Conservation (phyloP, 1,140 invertebrate genomes). For the Parasteatoda tepidariorum region DNA sequence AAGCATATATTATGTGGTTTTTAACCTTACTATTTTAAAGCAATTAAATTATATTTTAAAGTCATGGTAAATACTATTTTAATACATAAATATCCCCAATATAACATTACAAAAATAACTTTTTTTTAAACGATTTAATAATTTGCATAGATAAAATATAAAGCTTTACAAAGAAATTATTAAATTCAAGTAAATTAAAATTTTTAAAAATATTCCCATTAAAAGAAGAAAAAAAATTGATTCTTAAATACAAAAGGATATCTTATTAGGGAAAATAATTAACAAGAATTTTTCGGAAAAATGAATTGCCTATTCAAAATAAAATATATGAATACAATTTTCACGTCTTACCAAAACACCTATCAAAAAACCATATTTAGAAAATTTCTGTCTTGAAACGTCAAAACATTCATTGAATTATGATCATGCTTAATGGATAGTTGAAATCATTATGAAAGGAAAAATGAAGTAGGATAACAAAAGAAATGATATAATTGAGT, state of each 20-base stretch:
- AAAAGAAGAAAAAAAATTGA: not conserved
- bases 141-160: not conserved
- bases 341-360: conserved; percentile 22
- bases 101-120: not conserved
- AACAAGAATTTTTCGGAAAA: too few species aligned
- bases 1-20: too few species aligned
- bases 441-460: not conserved
- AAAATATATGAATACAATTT: too few species aligned
- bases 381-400: not conserved
- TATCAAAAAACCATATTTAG: conserved; percentile 28
- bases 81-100: too few species aligned
- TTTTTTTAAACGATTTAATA: not conserved
- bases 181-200: not conserved
- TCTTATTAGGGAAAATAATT: too few species aligned
- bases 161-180: not conserved
- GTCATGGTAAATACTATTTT: too few species aligned
- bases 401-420: conserved; percentile 10
- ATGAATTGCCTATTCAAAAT: too few species aligned
- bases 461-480: not conserved
- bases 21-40: too few species aligned
- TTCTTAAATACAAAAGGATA: not conserved
- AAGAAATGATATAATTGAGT: not conserved
- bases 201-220: not conserved
- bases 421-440: not conserved
- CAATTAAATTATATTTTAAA: too few species aligned